These are phyloP conservation scores for Zaprionus ornatus DNA, from an alignment of 1,140 invertebrate species.

Conservation along the genomic window DNA sequence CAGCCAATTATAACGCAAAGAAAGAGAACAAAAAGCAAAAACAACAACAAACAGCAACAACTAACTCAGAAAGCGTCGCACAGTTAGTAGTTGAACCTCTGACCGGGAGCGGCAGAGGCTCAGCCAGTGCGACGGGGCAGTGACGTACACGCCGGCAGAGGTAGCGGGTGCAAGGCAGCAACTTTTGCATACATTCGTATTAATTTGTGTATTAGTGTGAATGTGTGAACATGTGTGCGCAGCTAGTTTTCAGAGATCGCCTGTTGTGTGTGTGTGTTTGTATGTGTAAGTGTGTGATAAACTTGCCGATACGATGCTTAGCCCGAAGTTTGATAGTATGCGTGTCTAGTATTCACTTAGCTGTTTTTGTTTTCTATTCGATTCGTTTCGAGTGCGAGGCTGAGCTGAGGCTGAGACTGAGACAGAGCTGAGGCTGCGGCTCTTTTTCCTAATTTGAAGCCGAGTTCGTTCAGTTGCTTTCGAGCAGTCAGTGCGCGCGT, in stretches of 20 bases:
- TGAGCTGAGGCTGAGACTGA: not conserved
- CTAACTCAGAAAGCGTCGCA: conserved; percentile 46
- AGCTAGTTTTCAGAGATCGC: conserved; percentile 52
- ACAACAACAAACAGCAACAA: conserved; percentile 21
- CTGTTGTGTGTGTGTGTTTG: conserved; percentile 23
- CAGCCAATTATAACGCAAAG: conserved; percentile 38
- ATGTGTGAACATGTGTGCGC: conserved; percentile 15
- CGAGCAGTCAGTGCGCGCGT: conserved; percentile 75
- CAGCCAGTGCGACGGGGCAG: conserved; percentile 1
- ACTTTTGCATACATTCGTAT: conserved; percentile 39
- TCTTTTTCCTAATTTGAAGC: conserved; percentile 70
- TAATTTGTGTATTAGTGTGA: conserved; percentile 11
- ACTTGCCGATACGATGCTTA: conserved; percentile 51
- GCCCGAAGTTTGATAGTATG: not conserved
- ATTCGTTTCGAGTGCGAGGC: conserved; percentile 56
- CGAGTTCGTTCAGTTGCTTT: conserved; percentile 74
- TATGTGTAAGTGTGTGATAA: conserved; percentile 29
- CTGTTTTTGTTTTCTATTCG: conserved; percentile 68
- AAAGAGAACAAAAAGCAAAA: conserved; percentile 14
- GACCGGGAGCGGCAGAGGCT: conserved; percentile 39
- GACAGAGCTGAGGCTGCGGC: conserved; percentile 20
- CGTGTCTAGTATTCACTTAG: conserved; percentile 41
- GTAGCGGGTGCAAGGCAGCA: conserved; percentile 3
- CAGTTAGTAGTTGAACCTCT: conserved; percentile 58
- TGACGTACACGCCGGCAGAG: conserved; percentile 3